These are phyloP conservation scores for Cottus gobio DNA, from an alignment of 2,113 vertebrate species.

Conservation along the genomic window DNA sequence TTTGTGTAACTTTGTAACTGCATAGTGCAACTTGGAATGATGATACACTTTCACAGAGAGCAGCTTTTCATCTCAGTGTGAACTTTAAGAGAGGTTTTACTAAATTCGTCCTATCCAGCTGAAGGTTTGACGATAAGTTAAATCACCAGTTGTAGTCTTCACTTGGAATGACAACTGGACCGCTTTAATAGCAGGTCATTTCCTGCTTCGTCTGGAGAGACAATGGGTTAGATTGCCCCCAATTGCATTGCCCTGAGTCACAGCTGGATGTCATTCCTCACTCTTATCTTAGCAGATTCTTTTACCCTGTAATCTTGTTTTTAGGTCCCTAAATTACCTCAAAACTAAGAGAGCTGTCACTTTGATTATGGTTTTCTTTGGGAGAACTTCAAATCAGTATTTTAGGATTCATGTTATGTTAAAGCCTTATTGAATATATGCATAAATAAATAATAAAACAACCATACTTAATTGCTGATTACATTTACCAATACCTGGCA, in stretches of 20 bases:
- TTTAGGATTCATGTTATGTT: not conserved
- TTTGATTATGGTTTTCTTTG: not conserved
- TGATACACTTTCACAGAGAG: not conserved
- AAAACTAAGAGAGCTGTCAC: not conserved
- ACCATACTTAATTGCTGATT: not conserved
- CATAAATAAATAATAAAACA: not conserved
- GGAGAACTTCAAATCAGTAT: not conserved
- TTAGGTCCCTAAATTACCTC: not conserved
- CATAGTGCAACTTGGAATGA: not conserved
- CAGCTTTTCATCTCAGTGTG: not conserved
- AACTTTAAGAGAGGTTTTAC: not conserved
- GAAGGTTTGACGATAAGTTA: not conserved
- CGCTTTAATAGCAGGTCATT: not conserved
- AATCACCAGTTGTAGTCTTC: not conserved
- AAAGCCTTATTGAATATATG: not conserved
- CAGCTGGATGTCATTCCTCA: not conserved
- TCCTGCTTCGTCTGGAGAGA: not conserved
- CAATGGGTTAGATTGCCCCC: not conserved
- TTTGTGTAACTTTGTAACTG: not conserved
- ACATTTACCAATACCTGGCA: not conserved
- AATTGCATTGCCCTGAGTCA: slow-evolving; percentile 1
- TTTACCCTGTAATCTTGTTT: not conserved
- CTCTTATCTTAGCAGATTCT: not conserved
- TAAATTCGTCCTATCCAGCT: not conserved
- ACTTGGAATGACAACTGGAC: not conserved